Evolutionary conservation across 2,113 vertebrate species (phyloP), one percentile per base, ranked within the genome.

Genomic region (Aspiorhynchus laticeps): DNA sequence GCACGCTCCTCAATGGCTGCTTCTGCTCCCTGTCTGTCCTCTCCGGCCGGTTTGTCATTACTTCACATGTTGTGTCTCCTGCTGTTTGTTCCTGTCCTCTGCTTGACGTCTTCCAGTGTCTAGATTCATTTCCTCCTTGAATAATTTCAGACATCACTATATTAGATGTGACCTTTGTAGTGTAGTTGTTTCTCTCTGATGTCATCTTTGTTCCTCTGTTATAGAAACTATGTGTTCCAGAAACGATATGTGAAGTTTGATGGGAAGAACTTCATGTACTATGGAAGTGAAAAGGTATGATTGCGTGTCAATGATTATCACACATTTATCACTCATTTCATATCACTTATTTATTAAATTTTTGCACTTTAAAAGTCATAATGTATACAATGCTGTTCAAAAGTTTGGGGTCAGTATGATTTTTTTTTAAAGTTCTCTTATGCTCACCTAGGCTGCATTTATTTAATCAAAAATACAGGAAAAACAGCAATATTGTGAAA

Each of bases 191-290:
- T 48, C 67, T 69, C 7, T n/a, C 33, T 74, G 10, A 24, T 82
- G 8, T 48, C 31, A 63, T 81, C 28, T 65, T 77, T 8, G 74
- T 26, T 80, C 59, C 78, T 11, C 61, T 90, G 24, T 92, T 92
- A 86, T 90, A 99, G 98, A 93, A 99, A 98, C 92, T 99, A 98
- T 8, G 98, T 99, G 89, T 99, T 99, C 93, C 98, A 99, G 95
- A 97, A 96, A 86, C 97, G 98, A 77, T 99, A 96, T 0, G 95
- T 99, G 89, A 97, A 96, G 90, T 99, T 99, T 38, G 97, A 99
- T 0, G 97, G 98, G 9, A 98, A 97, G 89, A 98, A 96, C 88
- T 92, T 99, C 90, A 97, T 96, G 97, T 99, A 99, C 91, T 99
- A 96, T 77, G 95, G 96, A 91, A 97, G 93, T 38, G 98, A 99